phyloP scores from a whole-genome alignment of 2,797 vertebrate species.

The Falco peregrinus region DNA sequence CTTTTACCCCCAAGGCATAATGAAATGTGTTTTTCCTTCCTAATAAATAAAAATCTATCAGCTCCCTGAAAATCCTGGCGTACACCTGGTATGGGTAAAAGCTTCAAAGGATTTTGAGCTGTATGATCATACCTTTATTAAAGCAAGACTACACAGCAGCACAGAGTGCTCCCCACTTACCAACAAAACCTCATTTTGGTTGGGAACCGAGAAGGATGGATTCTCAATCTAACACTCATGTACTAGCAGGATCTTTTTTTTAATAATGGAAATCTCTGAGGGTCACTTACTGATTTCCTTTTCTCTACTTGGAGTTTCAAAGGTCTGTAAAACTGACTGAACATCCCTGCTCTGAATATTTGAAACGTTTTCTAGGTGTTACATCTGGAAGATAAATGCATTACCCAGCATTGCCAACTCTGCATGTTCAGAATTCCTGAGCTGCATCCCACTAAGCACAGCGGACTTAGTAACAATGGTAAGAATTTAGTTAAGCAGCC shows the following conservation, averaged over 20 bases:
- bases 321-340: not conserved
- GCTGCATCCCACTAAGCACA: not conserved
- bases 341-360: not conserved
- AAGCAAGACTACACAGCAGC: not conserved
- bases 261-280: not conserved
- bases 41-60: not conserved
- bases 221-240: not conserved
- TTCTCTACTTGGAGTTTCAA: not conserved
- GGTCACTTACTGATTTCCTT: not conserved
- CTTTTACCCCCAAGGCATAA: not conserved
- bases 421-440: not conserved
- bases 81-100: not conserved
- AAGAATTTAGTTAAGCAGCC: not conserved
- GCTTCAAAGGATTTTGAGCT: not conserved
- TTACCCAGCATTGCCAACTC: not conserved
- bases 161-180: not conserved
- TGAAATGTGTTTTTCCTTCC: not conserved
- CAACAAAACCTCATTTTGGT: not conserved
- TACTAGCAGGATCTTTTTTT: not conserved
- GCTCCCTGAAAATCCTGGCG: not conserved
- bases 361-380: not conserved
- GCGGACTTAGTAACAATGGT: not conserved
- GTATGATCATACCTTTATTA: not conserved
- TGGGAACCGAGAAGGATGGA: not conserved
- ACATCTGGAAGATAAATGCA: not conserved